Percentiles rank a stretch among this genome's conserved stretches.
phyloP scores from a whole-genome alignment of 1,140 invertebrate species.

The Acromyrmex echinatior region DNA sequence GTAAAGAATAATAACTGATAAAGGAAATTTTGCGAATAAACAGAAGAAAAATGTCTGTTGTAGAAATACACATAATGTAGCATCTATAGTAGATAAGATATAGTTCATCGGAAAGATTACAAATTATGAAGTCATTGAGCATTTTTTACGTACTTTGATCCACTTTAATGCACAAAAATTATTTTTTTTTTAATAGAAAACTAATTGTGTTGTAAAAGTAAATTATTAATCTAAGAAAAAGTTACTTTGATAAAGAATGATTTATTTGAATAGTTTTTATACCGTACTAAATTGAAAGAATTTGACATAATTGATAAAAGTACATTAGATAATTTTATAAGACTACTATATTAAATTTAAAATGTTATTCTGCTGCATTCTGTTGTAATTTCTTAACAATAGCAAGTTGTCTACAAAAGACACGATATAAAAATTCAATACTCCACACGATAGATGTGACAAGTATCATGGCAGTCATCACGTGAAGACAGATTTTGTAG shows the following conservation, averaged over 20 bases:
- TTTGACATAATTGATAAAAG: not conserved
- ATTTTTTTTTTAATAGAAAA: slow-evolving; percentile 17
- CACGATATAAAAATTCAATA: slow-evolving; percentile 87
- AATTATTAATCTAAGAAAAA: slow-evolving; percentile 14
- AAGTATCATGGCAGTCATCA: slow-evolving; percentile 90
- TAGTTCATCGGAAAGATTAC: not conserved
- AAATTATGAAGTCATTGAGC: not conserved
- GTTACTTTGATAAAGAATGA: not conserved
- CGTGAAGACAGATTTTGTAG: slow-evolving; percentile 90
- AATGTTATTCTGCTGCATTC: not conserved
- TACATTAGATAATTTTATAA: not conserved
- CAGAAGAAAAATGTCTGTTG: not conserved
- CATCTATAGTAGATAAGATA: slow-evolving; percentile 20
- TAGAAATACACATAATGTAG: not conserved
- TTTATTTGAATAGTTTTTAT: not conserved
- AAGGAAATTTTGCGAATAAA: not conserved
- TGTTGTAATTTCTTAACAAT: slow-evolving; percentile 26
- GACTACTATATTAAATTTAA: slow-evolving; percentile 9
- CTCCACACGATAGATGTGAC: slow-evolving; percentile 90
- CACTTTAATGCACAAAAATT: not conserved
- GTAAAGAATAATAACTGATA: not conserved
- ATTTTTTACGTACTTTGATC: not conserved
- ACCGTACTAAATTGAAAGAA: not conserved
- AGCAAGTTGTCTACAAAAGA: slow-evolving; percentile 28
- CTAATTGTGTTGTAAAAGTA: not conserved